Evolutionary conservation across 2,888 invertebrate species (phyloP).

Genomic region (Capitulum mitella): DNA sequence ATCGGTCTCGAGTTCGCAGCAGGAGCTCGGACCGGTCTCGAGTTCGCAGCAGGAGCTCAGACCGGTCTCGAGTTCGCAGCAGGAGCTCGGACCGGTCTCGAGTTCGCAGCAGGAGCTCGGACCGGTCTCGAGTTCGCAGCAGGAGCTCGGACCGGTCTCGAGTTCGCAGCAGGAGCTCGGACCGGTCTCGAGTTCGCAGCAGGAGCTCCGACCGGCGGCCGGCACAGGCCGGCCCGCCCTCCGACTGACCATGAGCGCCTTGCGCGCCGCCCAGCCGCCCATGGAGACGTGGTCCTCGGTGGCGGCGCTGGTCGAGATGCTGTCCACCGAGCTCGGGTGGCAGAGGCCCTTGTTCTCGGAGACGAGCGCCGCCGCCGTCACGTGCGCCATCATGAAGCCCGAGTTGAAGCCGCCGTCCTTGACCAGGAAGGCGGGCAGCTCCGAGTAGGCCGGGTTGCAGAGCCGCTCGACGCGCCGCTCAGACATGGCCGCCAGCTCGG

Average conservation of each 20-base stretch:
- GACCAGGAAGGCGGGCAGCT: constrained; percentile 57
- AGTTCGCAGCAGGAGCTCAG: no score
- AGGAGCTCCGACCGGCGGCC: no score
- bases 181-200: no score
- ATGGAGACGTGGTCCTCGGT: constrained; percentile 64
- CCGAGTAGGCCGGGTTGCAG: constrained; percentile 58
- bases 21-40: no score
- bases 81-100: no score
- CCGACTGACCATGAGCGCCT: constrained; percentile 51
- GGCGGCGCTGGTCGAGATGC: constrained; percentile 57
- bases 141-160: no score
- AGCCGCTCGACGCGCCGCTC: constrained; percentile 57
- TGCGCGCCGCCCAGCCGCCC: constrained; percentile 59
- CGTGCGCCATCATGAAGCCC: constrained; percentile 61
- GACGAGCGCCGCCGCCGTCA: constrained; percentile 58
- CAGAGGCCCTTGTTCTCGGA: constrained; percentile 62
- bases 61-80: no score
- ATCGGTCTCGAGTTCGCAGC: no score
- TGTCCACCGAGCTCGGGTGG: constrained; percentile 60
- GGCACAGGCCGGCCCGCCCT: no score
- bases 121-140: no score
- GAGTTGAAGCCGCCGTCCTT: constrained; percentile 60
- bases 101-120: no score
- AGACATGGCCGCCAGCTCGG: constrained; percentile 59
- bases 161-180: no score